phyloP scores from a whole-genome alignment of 2,797 vertebrate species.

The Anas georgica region DNA sequence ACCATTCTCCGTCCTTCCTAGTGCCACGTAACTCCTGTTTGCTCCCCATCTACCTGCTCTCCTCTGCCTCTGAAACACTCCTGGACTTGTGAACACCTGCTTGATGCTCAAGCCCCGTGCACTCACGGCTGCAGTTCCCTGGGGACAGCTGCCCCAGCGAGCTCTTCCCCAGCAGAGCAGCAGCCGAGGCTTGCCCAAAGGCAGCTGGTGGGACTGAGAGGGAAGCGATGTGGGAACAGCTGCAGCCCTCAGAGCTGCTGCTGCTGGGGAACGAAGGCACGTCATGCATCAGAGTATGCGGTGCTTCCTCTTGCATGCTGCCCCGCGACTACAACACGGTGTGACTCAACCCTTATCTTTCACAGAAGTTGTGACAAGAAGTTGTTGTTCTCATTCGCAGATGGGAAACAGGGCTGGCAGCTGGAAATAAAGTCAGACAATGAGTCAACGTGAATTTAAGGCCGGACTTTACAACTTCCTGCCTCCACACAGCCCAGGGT shows the following conservation, averaged over 20 bases:
- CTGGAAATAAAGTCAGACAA: background rate
- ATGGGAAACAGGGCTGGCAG: background rate
- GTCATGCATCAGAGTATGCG: rapidly evolving
- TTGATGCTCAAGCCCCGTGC: background rate
- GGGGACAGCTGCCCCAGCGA: background rate
- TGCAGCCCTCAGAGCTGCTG: background rate
- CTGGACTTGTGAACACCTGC: background rate
- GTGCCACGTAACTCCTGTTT: background rate
- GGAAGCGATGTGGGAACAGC: background rate
- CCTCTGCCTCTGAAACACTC: background rate
- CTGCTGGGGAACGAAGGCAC: rapidly evolving
- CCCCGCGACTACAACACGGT: background rate
- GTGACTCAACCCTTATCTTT: background rate
- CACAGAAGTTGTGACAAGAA: background rate
- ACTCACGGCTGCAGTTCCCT: background rate
- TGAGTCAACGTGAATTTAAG: background rate
- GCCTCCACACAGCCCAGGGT: background rate
- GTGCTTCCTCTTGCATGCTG: background rate
- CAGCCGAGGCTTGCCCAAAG: rapidly evolving
- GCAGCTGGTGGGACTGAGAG: background rate
- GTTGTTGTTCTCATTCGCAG: background rate
- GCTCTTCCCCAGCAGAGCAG: background rate
- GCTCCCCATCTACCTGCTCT: background rate
- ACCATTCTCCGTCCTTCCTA: background rate
- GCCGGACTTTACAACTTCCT: background rate